Conservation (phyloP, 2,797 vertebrate genomes). For the Taeniopygia guttata region DNA sequence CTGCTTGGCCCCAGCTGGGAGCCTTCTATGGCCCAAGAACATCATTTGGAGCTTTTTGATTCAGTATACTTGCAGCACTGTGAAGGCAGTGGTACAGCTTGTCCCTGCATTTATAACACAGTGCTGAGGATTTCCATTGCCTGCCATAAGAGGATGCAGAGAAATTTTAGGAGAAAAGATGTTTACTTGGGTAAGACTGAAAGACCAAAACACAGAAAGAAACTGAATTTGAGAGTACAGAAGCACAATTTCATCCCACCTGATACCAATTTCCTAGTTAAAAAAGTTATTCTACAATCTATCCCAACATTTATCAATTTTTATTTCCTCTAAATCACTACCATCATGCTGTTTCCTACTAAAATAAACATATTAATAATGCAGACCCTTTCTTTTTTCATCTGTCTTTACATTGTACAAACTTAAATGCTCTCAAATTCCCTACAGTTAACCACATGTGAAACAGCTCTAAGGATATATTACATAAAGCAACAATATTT, state of each 20-base stretch:
- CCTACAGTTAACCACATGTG: not conserved
- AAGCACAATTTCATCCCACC: not conserved
- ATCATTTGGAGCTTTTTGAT: not conserved
- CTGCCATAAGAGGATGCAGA: fast-evolving
- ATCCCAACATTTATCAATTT: not conserved
- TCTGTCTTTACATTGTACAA: not conserved
- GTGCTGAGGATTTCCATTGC: not conserved
- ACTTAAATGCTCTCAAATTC: not conserved
- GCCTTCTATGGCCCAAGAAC: not conserved
- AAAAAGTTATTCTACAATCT: not conserved
- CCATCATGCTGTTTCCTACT: not conserved
- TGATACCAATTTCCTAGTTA: not conserved
- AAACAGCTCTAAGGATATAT: not conserved
- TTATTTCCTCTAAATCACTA: not conserved
- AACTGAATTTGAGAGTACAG: not conserved
- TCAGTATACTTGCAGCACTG: not conserved
- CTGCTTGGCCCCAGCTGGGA: not conserved
- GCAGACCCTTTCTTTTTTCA: not conserved
- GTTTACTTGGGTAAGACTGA: not conserved
- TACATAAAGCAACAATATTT: not conserved
- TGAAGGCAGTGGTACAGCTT: not conserved
- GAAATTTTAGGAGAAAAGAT: not conserved
- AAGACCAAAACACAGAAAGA: not conserved
- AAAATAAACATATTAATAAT: not conserved
- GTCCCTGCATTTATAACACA: not conserved